Evolutionary conservation across 2,113 vertebrate species (phyloP), one percentile per base, ranked within the genome.

Genomic region (Peucedramus taeniatus): DNA sequence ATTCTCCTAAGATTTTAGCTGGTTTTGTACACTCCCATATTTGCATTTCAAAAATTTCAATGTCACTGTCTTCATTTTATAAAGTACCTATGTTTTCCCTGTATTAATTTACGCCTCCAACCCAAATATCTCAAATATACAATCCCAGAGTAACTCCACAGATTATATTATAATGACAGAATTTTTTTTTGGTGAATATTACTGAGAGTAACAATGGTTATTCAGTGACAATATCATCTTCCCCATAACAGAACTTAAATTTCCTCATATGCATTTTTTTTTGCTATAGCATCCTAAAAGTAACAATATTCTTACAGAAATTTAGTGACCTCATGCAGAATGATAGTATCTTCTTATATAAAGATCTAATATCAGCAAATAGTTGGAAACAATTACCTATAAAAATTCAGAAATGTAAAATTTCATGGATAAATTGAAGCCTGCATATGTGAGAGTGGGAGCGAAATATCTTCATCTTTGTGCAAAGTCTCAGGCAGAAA

Each of bases 1-100:
- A 77, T 28, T 69, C 12, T 40, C 11, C 7, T 16, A 50, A 57
- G 9, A 81, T 24, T 70, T 87, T 24, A 78, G 9, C 9, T 54
- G 24, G 30, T 50, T 22, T 8, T 66, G 1, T 27, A 21, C 2
- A 31, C 2, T 37, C 2, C 15, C 4, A 15, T 24, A 1, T 15
- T 59, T 39, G 15, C 12, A 13, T 75, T 75, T 87, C 3, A 6
- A 45, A 74, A 87, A 68, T 1, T 20, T 77, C 65, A 22, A 15
- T 30, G 15, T 9, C 20, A 17, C 1, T 47, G 2, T 47, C 17
- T 68, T 76, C 1, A 21, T 82, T 75, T 79, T 37, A n/a, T 35
- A 60, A 72, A 77, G 3, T 17, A 59, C 8, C 9, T 63, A 8
- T 37, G 1, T 39, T 88, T 77, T 50, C 6, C 8, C 12, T 33